Conservation (phyloP, 2,113 vertebrate genomes). For the Taurulus bubalis region DNA sequence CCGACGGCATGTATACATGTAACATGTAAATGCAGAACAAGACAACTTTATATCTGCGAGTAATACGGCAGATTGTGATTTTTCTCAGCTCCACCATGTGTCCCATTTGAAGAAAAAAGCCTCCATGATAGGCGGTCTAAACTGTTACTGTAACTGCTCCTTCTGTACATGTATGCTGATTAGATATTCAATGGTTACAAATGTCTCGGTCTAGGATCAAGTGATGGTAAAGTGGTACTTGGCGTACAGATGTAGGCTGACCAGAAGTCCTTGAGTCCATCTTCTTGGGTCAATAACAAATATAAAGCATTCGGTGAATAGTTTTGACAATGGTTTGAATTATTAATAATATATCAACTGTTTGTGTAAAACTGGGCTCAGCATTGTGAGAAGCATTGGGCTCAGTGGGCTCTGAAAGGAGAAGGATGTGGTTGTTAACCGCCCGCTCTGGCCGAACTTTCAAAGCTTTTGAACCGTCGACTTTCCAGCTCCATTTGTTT, state of each 20-base stretch:
- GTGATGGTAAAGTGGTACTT: not conserved
- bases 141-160: conserved; percentile 11
- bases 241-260: conserved; percentile 11
- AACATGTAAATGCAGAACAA: not conserved
- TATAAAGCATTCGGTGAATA: not conserved
- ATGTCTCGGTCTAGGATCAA: not conserved
- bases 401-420: not conserved
- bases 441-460: not conserved
- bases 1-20: not conserved
- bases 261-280: not conserved
- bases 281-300: not conserved
- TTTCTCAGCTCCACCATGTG: not conserved
- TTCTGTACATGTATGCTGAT: conserved; percentile 16
- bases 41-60: not conserved
- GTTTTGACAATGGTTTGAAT: not conserved
- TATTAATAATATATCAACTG: not conserved
- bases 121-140: conserved; percentile 1
- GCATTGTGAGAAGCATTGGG: not conserved
- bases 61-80: not conserved
- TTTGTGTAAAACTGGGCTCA: not conserved
- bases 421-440: not conserved
- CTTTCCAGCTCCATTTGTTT: not conserved
- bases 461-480: not conserved
- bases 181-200: conserved; percentile 8
- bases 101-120: not conserved